Base-by-base conservation (phyloP, 1,140 invertebrate species). In the Globodera ellingtonae region DNA sequence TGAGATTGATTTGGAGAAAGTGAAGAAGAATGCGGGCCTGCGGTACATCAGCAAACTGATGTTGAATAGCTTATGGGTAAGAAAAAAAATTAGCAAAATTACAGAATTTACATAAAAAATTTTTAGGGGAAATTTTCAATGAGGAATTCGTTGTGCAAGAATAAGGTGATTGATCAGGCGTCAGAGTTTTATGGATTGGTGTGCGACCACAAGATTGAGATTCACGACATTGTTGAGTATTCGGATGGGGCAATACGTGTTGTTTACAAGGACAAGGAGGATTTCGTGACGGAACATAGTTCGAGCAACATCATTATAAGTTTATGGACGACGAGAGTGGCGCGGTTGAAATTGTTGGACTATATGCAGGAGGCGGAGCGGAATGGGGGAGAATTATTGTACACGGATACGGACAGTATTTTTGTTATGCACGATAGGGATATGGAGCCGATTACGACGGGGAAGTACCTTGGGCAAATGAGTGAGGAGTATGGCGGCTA, bases 91-190 rank as follows among this genome's bases (percentile, higher is more conserved):
- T n/a, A n/a, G n/a, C n/a, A n/a, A 6, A 7, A 15, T n/a, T 35
- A 0, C 65, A 67, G 15, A 21, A 21, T 7, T 24, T 24, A 24
- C 24, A 24, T 24, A 24, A 24, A 24, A 24, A 24, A 0, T 9
- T 67, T 67, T 67, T 21, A 67, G 35, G 65, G 65, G 7, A 67
- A 67, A 18, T 67, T 67, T 50, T 50, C 48, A 50, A 67, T 67
- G 65, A n/a, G 65, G n/a, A 67, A 67, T 67, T n/a, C 65, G 15
- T 67, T 67, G 65, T 8, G 65, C 65, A 67, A 35, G n/a, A 67
- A 35, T 67, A 18, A 9, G 6, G 35, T 67, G 15, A 67, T 67
- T 9, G n/a, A n/a, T n/a, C n/a, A 67, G n/a, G 65, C 65, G 6
- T n/a, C 65, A 7, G 65, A 67, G n/a, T 67, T 67, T 67, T 67